phyloP scores from a whole-genome alignment of 2,888 invertebrate species.

The Mimumesa dahlbomi region DNA sequence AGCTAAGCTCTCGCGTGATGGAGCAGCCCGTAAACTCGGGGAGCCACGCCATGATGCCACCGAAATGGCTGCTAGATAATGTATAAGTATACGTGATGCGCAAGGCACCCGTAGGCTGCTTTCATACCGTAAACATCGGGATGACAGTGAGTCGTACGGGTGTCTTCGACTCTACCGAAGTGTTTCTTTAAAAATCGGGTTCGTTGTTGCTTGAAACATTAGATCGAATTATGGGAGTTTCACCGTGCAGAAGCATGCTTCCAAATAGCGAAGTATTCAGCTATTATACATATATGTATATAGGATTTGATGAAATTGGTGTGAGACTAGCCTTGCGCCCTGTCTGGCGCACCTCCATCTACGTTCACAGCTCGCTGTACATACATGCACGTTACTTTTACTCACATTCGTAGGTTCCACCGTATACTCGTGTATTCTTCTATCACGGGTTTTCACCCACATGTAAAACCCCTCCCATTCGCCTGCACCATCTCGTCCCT shows the following conservation, averaged over 20 bases:
- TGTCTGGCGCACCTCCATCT: conserved; percentile 27
- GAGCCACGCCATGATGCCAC: conserved; percentile 72
- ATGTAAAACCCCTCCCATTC: conserved; percentile 11
- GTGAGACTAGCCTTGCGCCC: not conserved
- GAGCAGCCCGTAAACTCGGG: conserved; percentile 77
- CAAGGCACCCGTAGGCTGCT: conserved; percentile 17
- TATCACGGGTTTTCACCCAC: conserved; percentile 19
- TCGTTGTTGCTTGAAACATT: no score
- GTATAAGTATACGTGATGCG: conserved; percentile 67
- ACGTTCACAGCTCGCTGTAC: conserved; percentile 14
- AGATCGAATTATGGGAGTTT: no score
- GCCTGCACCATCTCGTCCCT: conserved; percentile 7
- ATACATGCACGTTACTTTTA: conserved; percentile 24
- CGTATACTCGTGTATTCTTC: not conserved
- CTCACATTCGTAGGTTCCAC: no score
- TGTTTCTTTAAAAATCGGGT: no score
- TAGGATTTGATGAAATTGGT: not conserved
- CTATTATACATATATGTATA: no score
- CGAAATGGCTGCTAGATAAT: conserved; percentile 77
- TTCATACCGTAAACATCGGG: no score
- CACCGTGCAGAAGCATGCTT: no score
- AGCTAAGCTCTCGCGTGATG: conserved; percentile 79
- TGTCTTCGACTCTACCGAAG: no score
- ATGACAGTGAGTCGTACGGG: no score
- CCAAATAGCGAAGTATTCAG: no score